Base-by-base conservation (phyloP, 2,113 vertebrate species). In the Malurus melanocephalus region DNA sequence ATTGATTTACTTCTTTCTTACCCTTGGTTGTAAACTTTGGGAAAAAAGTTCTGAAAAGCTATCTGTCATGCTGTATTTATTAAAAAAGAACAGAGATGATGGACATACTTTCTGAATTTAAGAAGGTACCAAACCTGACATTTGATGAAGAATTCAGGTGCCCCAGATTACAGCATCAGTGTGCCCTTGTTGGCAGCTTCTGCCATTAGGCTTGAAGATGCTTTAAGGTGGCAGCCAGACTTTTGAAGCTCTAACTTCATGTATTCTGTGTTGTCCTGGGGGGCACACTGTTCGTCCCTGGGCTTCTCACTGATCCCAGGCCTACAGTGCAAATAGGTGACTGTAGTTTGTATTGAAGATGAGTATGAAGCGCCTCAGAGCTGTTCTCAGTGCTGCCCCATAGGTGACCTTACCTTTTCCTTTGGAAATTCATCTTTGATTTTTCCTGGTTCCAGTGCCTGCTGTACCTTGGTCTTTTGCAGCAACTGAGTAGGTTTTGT, bases 391-490 rank as follows among this genome's bases (percentile, higher is more conserved):
- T 84, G 60, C 64, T 93, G 73, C 46, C 43, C 64, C 22, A 3
- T 68, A 33, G 15, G 30, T 78, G 72, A 89, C 81, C 62, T 88
- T 78, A 15, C 59, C 10, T 74, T 74, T 78, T 35, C 30, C 43
- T 66, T 64, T 71, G 75, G 57, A 87, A 77, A 59, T 24, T 26
- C 0, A 0, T 27, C 51, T 60, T 35, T 75, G 13, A 15, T 59
- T 86, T 89, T 79, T 62, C 71, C 33, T 69, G 74, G 33, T 90
- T 66, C 68, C 73, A 64, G 43, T 79, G 66, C 51, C 69, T 73
- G 66, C 59, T 42, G 26, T 35, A 52, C 55, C 69, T 86, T 84
- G 59, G 27, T 68, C 30, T 88, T 66, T 93, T 83, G 45, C 46
- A 90, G 33, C 13, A 60, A 33, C 40, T 43, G 35, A 35, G 52